Conservation (phyloP, 2,113 vertebrate genomes). For the Oreochromis aureus region DNA sequence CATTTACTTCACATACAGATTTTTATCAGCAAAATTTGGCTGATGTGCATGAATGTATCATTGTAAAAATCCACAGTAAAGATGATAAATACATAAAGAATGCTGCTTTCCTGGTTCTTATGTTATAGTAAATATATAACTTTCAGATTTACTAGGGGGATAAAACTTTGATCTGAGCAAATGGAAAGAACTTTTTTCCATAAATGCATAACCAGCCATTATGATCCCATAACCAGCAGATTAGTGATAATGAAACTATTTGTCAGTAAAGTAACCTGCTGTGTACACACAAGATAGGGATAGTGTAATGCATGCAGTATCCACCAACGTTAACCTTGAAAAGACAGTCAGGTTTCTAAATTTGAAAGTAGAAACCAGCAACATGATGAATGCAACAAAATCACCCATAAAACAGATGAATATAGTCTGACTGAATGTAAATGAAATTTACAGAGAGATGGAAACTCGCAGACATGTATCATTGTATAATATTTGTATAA, state of each 20-base stretch:
- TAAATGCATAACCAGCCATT: background rate
- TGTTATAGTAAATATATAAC: accelerated
- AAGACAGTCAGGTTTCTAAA: background rate
- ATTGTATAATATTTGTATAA: background rate
- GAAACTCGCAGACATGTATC: background rate
- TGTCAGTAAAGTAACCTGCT: background rate
- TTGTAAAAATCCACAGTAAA: background rate
- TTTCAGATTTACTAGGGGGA: background rate
- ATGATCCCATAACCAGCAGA: background rate
- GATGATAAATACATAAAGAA: background rate
- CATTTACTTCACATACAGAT: background rate
- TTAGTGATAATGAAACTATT: background rate
- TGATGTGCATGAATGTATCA: background rate
- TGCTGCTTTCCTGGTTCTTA: background rate
- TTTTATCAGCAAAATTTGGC: background rate
- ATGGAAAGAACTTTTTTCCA: background rate
- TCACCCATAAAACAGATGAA: background rate
- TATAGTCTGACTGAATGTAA: background rate
- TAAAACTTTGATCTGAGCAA: background rate
- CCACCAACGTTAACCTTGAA: background rate
- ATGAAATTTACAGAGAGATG: background rate
- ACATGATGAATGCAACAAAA: background rate
- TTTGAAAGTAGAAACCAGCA: background rate
- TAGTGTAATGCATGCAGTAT: background rate
- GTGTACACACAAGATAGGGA: background rate